phyloP scores from a whole-genome alignment of 2,113 vertebrate species.

The Saimiri boliviensis region DNA sequence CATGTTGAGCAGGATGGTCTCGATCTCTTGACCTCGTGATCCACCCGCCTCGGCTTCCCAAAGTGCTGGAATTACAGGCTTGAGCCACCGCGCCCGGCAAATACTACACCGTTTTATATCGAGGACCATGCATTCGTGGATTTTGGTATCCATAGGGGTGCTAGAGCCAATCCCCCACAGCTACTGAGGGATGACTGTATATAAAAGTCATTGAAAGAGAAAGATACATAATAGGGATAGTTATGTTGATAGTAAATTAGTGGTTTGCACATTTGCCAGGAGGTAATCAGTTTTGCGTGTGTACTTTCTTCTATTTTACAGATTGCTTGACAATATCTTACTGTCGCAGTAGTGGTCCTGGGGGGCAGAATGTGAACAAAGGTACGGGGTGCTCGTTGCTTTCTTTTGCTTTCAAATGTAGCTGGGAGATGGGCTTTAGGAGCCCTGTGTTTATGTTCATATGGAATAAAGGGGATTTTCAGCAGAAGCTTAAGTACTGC shows the following conservation, averaged over 20 bases:
- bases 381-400: conserved; percentile 79
- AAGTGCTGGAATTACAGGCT: too few species aligned
- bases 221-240: neutral
- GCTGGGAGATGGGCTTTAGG: neutral
- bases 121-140: neutral
- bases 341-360: conserved; percentile 93
- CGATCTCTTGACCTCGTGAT: too few species aligned
- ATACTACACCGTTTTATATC: neutral
- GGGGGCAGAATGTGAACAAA: conserved; percentile 97
- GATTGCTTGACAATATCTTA: conserved; percentile 92
- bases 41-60: too few species aligned
- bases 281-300: neutral
- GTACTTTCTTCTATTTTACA: conserved; percentile 71
- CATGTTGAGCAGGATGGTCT: too few species aligned
- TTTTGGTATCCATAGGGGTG: neutral
- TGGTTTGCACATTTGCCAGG: neutral
- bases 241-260: neutral
- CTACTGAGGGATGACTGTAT: neutral
- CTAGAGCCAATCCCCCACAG: neutral
- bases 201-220: neutral
- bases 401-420: neutral
- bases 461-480: conserved; percentile 37
- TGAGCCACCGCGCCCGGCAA: too few species aligned
- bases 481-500: neutral
- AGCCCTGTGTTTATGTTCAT: neutral